These are phyloP conservation scores for Agrilus mali DNA, from an alignment of 2,888 invertebrate species.

Conservation along the genomic window DNA sequence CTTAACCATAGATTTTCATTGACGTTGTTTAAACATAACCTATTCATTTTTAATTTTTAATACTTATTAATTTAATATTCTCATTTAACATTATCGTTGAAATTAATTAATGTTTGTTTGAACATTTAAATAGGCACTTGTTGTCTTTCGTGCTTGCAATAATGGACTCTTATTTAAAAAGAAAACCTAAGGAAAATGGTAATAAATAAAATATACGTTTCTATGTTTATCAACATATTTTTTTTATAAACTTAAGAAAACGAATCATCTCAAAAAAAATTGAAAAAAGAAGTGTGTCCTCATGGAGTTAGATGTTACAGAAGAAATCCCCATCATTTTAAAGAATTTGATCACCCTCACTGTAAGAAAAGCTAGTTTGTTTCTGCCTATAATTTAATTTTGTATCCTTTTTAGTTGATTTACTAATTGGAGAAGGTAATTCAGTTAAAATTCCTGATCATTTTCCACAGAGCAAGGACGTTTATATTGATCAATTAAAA, in stretches of 20 bases:
- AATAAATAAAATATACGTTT: neutral
- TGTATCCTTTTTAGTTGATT: constrained; percentile 48
- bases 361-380: constrained; percentile 40
- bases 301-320: constrained; percentile 72
- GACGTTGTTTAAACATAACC: no score
- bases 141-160: neutral
- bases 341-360: constrained; percentile 68
- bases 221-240: neutral
- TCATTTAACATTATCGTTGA: no score
- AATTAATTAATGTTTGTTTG: no score
- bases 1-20: no score
- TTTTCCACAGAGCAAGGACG: constrained; percentile 36
- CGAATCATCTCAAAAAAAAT: constrained; percentile 13
- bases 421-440: constrained; percentile 42
- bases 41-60: no score
- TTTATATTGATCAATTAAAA: constrained; percentile 51
- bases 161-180: constrained; percentile 15
- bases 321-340: constrained; percentile 72
- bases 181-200: constrained; percentile 8
- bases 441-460: constrained; percentile 42
- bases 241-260: constrained; percentile 4
- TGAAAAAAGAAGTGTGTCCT: constrained; percentile 46
- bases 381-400: no score
- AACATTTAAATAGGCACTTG: no score
- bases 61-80: no score